Evolutionary conservation across 2,113 vertebrate species (phyloP).

Genomic region (Peromyscus polionotus): DNA sequence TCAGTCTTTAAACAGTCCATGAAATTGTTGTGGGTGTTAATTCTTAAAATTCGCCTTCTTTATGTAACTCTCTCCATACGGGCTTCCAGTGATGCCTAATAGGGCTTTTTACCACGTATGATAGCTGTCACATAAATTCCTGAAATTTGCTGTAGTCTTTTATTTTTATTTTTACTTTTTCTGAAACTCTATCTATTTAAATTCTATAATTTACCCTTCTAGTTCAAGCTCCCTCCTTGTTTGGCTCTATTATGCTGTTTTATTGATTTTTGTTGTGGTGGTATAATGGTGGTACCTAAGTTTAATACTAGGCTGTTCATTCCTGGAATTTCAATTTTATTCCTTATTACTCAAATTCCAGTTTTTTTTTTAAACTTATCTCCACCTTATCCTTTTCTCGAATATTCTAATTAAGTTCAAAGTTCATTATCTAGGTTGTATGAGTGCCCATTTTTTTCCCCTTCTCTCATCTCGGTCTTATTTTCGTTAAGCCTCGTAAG

Average conservation of each 20-base stretch:
- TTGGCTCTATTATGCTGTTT: background rate
- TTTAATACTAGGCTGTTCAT: background rate
- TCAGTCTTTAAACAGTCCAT: background rate
- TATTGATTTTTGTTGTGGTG: background rate
- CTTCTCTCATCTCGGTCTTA: background rate
- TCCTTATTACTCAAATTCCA: background rate
- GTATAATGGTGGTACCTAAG: background rate
- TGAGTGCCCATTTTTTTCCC: no score
- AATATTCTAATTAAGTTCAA: background rate
- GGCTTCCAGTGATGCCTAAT: background rate
- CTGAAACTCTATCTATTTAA: background rate
- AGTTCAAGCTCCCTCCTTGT: background rate
- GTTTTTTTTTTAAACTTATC: background rate
- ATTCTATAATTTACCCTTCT: background rate
- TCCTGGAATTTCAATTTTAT: background rate
- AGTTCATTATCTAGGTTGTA: background rate
- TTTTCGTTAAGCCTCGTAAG: slow-evolving; percentile 32
- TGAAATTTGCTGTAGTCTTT: background rate
- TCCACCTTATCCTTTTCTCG: background rate
- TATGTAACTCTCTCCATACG: background rate
- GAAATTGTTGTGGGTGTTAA: background rate
- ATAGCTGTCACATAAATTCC: background rate
- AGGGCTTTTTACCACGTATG: background rate
- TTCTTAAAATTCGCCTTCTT: background rate
- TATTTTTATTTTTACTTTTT: background rate